phyloP scores from a whole-genome alignment of 2,797 vertebrate species.

The Enteromius viviparus region DNA sequence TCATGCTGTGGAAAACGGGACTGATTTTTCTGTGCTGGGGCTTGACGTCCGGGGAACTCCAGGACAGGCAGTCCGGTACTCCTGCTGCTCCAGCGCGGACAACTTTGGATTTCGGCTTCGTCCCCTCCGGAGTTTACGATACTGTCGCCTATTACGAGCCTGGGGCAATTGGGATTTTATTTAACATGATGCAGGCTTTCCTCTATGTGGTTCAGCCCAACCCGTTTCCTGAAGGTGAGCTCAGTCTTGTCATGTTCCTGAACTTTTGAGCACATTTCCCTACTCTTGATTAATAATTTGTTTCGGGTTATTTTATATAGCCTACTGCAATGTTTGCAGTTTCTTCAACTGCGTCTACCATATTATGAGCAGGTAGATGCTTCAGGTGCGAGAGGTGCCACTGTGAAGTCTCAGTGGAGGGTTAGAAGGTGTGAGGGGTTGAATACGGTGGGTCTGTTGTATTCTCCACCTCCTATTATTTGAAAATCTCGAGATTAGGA shows the following conservation, averaged over 20 bases:
- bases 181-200: constrained; percentile 85
- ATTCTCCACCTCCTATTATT: constrained; percentile 50
- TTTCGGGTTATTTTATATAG: neutral
- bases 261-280: neutral
- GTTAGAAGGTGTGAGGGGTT: neutral
- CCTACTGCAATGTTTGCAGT: neutral
- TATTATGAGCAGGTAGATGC: neutral
- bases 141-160: constrained; percentile 84
- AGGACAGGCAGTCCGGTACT: constrained; percentile 64
- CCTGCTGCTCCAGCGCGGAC: constrained; percentile 60
- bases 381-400: neutral
- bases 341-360: neutral
- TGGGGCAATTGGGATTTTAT: constrained; percentile 83
- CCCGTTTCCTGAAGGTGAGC: constrained; percentile 90
- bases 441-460: neutral
- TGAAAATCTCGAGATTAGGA: constrained; percentile 71
- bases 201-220: constrained; percentile 89
- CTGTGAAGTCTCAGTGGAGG: neutral
- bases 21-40: constrained; percentile 74
- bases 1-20: constrained; percentile 74
- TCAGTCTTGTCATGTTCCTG: neutral
- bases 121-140: constrained; percentile 86
- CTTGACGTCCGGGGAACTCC: constrained; percentile 74
- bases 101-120: constrained; percentile 87
- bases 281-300: neutral